Conservation (phyloP, 2,113 vertebrate genomes). For the Corythornis vintsioides region DNA sequence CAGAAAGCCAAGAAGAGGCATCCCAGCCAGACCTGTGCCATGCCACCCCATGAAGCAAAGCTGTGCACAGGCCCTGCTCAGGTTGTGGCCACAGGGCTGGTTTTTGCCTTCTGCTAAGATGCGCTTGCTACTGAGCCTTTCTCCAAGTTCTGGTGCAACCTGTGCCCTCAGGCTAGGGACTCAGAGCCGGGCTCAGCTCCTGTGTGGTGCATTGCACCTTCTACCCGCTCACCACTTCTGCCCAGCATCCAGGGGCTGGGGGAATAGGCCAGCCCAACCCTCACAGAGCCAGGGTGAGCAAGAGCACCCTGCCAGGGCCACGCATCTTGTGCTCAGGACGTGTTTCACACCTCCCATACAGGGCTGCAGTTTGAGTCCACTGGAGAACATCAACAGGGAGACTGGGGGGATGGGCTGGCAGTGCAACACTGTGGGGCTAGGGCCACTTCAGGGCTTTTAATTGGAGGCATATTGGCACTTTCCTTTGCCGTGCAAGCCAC, state of each 20-base stretch:
- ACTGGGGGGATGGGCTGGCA: neutral
- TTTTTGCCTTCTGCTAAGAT: neutral
- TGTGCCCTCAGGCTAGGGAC: neutral
- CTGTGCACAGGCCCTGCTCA: neutral
- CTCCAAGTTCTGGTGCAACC: conserved; percentile 14
- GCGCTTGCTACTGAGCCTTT: neutral
- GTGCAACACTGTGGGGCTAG: fast-evolving
- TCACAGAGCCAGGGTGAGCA: fast-evolving
- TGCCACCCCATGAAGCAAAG: neutral
- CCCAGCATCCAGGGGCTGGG: neutral
- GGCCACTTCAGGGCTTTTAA: neutral
- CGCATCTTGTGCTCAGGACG: neutral
- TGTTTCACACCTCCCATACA: neutral
- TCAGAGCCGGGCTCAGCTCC: neutral
- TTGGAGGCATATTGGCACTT: conserved; percentile 43
- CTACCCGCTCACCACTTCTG: neutral
- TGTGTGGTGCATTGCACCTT: neutral
- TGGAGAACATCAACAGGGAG: neutral
- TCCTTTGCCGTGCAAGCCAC: neutral
- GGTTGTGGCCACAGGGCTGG: neutral
- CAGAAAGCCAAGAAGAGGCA: neutral
- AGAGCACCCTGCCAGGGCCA: neutral
- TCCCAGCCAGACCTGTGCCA: neutral
- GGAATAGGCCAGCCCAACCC: too few species aligned
- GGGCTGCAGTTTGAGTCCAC: neutral